Percentiles rank a stretch among this genome's conserved stretches.
These are phyloP conservation scores for Cephonodes hylas DNA, from an alignment of 2,888 invertebrate genomes.

Conservation along the genomic window DNA sequence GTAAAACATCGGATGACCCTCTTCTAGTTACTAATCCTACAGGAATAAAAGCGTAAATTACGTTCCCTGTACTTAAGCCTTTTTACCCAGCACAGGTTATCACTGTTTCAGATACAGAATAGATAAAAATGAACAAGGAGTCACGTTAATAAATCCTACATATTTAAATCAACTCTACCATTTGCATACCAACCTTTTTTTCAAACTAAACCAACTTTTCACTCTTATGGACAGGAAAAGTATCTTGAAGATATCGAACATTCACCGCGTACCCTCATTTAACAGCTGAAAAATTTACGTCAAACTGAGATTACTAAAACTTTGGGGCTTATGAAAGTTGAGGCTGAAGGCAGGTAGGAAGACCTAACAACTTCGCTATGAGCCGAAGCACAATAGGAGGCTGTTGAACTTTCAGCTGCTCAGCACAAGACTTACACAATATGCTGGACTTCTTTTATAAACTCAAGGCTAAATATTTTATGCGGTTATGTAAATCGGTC, in stretches of 20 bases:
- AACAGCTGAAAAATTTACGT: not conserved
- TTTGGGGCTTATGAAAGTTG: not conserved
- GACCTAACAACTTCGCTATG: not conserved
- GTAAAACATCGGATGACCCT: no score
- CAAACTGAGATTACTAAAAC: not conserved
- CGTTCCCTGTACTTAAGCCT: no score
- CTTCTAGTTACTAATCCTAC: no score
- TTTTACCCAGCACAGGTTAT: no score
- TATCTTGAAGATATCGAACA: no score
- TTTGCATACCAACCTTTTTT: no score
- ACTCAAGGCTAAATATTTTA: not conserved
- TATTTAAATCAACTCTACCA: no score
- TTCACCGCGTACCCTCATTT: not conserved
- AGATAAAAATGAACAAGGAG: no score
- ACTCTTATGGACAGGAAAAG: not conserved
- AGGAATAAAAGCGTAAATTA: no score
- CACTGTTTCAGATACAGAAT: no score
- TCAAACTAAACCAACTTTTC: no score
- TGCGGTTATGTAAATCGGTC: not conserved
- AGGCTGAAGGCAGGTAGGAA: not conserved
- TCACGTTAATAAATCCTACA: no score
- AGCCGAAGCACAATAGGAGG: not conserved
- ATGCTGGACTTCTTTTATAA: not conserved
- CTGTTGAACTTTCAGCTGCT: not conserved
- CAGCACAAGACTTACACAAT: not conserved